Base-by-base conservation (phyloP, 2,888 invertebrate genomes). In the Coecobrya sp. region DNA sequence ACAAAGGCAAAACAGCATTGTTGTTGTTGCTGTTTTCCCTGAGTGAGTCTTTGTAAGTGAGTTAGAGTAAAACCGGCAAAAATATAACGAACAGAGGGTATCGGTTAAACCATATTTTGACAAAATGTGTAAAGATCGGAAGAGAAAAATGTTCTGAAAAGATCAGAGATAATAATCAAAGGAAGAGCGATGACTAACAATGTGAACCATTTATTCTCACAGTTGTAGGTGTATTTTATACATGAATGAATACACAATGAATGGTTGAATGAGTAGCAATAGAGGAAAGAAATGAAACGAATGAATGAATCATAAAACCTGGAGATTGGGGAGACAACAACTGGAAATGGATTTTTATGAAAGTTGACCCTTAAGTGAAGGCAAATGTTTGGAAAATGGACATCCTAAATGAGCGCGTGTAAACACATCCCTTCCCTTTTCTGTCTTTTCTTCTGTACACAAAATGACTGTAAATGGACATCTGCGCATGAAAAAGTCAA, bases 271-370 rank as follows among this genome's bases (percentile, higher is more conserved):
- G 82, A 86, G 68, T 68, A 55, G 10, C 16, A 19, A 13, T 68
- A 30, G 13, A 19, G 49, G 10, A 30, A 16, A 49, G 49, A 42
- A 30, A 59, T 45, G 10, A 30, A 16, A 49, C 27, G 30, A 30
- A 59, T 45, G 94, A 94, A 94, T 94, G 94, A 93, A 92, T 93
- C 94, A 94, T 93, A 94, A 94, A 92, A 93, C 91, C 91, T 92
- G 85, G 91, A 91, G 70, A 89, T 70, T 91, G 76, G 86, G 91
- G 91, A 86, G 91, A 36, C 36, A 36, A 86, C 86, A 91, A 91
- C 91, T 91, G 91, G 91, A 91, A 91, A 91, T 79, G 86, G 81
- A 81, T 87, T 87, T 86, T 90, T 91, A 91, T 91, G 86, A 70
- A 91, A 86, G 86, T 91, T 91, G 91, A 91, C 91, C 91, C 86